A percentile compares a stretch with the other conserved stretches of the same genome.
Evolutionary conservation across 2,888 invertebrate species (phyloP).

Genomic region (Dinocampus coccinellae): DNA sequence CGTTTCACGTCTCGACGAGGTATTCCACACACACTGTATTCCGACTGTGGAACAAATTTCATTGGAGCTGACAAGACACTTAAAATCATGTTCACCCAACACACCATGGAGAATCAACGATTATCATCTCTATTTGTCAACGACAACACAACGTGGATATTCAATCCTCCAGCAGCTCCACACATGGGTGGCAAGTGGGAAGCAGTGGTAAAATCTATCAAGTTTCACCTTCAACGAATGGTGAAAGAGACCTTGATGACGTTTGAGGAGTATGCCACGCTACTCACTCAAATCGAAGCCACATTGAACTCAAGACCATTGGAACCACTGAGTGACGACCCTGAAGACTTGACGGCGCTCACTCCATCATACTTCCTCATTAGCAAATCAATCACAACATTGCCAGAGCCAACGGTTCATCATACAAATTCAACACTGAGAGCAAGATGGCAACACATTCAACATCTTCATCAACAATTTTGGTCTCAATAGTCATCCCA

Average conservation of each 20-base stretch:
- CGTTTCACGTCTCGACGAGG: slow-evolving; percentile 44
- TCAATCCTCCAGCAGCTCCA: slow-evolving; percentile 17
- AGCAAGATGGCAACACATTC: too few relatives aligned
- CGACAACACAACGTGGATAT: too few relatives aligned
- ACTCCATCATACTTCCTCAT: too few relatives aligned
- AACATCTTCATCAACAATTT: too few relatives aligned
- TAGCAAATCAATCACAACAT: too few relatives aligned
- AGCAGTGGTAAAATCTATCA: background rate
- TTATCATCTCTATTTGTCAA: too few relatives aligned
- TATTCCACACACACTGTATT: slow-evolving; percentile 8
- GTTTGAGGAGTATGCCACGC: slow-evolving; percentile 51
- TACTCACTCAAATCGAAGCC: slow-evolving; percentile 49
- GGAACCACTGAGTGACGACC: too few relatives aligned
- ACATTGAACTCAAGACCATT: too few relatives aligned
- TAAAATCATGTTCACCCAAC: background rate
- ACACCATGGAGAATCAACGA: background rate
- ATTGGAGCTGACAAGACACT: slow-evolving; percentile 13
- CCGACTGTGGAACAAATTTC: slow-evolving; percentile 32
- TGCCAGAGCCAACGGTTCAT: too few relatives aligned
- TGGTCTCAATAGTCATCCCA: too few relatives aligned
- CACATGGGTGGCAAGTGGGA: background rate
- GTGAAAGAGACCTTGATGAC: slow-evolving; percentile 37
- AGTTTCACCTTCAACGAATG: background rate
- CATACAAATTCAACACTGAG: too few relatives aligned
- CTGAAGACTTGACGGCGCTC: too few relatives aligned